Percentiles rank a stretch among this genome's conserved stretches.
phyloP scores from a whole-genome alignment of 2,797 vertebrate genomes.

The Galaxias olidus region DNA sequence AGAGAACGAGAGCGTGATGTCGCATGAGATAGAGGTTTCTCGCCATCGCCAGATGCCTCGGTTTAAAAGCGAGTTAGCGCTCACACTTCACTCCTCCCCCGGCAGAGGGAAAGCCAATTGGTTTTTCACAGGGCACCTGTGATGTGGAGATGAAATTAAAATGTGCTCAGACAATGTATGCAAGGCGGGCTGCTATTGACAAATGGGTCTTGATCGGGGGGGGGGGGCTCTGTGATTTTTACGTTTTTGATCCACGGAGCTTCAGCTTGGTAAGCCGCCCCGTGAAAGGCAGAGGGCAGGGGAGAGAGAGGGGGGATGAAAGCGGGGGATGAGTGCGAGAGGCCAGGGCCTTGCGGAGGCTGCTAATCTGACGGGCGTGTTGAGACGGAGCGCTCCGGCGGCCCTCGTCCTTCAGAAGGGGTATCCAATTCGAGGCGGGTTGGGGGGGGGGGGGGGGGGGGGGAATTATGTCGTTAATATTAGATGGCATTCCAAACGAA shows the following conservation, averaged over 20 bases:
- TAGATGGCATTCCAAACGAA: slow-evolving; percentile 70
- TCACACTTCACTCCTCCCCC: not conserved
- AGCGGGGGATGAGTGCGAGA: slow-evolving; percentile 18
- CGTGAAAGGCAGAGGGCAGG: slow-evolving; percentile 27
- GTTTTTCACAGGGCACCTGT: slow-evolving; percentile 6
- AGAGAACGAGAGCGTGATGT: slow-evolving; percentile 43
- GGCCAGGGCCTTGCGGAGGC: slow-evolving; percentile 11
- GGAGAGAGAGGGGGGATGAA: slow-evolving; percentile 17
- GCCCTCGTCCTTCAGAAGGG: slow-evolving; percentile 56
- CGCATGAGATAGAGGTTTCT: slow-evolving; percentile 6
- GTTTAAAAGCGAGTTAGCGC: not conserved
- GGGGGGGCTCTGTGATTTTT: slow-evolving; percentile 12
- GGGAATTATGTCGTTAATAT: slow-evolving; percentile 59
- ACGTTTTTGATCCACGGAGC: slow-evolving; percentile 10
- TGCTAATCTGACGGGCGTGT: slow-evolving; percentile 35
- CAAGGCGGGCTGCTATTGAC: not conserved
- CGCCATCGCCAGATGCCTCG: no score
- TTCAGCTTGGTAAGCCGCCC: slow-evolving; percentile 15
- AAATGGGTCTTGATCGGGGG: no score
- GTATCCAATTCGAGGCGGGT: slow-evolving; percentile 63
- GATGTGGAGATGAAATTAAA: slow-evolving; percentile 21
- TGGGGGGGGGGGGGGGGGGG: slow-evolving; percentile 47
- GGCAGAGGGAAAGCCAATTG: slow-evolving; percentile 9
- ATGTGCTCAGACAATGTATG: not conserved
- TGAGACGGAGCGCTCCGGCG: slow-evolving; percentile 5